These are phyloP conservation scores for Fulica atra DNA, from an alignment of 2,113 vertebrate species.

Conservation along the genomic window DNA sequence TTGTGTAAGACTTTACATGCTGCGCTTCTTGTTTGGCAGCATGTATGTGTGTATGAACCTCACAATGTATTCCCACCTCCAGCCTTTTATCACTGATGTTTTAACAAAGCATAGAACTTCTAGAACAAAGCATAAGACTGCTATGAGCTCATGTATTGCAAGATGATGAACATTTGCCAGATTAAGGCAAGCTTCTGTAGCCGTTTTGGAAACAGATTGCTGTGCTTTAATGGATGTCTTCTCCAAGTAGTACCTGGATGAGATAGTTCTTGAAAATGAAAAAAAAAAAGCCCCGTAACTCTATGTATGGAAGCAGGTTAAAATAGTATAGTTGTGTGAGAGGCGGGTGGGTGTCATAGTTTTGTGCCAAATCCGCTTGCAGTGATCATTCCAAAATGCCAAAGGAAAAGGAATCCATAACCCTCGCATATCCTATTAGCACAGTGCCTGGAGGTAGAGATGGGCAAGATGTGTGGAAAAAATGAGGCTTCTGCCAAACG, in stretches of 20 bases:
- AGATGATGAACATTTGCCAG: background rate
- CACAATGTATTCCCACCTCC: background rate
- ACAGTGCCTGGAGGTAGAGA: background rate
- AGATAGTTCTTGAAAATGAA: background rate
- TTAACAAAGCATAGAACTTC: background rate
- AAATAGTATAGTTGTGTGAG: background rate
- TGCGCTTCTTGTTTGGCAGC: background rate
- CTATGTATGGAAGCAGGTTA: background rate
- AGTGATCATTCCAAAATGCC: background rate
- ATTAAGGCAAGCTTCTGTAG: background rate
- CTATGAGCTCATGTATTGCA: background rate
- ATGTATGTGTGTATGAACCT: background rate
- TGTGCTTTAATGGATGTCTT: background rate
- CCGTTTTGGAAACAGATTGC: background rate
- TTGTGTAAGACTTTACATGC: slow-evolving; percentile 32
- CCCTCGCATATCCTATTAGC: background rate
- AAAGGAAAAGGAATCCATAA: background rate
- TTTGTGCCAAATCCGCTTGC: background rate
- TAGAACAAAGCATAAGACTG: background rate
- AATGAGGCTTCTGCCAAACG: background rate
- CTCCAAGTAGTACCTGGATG: background rate
- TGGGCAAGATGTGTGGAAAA: slow-evolving; percentile 7
- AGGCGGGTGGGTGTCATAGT: background rate
- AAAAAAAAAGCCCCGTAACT: background rate
- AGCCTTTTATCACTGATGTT: background rate